These are phyloP conservation scores for Rousettus leschenaultii DNA, from an alignment of 2,113 vertebrate genomes.

Conservation along the genomic window DNA sequence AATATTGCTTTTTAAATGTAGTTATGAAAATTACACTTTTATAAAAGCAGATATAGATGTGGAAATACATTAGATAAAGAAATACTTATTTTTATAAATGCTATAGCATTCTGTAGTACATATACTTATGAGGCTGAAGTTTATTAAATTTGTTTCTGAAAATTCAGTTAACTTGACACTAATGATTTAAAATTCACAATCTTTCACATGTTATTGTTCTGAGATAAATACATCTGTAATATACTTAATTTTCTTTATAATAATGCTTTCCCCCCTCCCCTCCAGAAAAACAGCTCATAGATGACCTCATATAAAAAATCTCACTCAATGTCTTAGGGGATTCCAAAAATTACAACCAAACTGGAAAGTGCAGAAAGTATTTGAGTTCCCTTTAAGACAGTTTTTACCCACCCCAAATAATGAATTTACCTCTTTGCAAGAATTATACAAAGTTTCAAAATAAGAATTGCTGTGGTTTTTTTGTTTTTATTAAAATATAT, in stretches of 20 bases:
- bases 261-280: background rate
- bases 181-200: background rate
- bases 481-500: background rate
- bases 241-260: background rate
- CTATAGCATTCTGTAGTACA: background rate
- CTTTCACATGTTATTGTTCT: background rate
- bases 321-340: background rate
- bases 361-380: background rate
- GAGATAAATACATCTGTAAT: background rate
- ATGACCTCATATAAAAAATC: background rate
- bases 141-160: conserved; percentile 15
- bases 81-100: background rate
- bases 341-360: background rate
- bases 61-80: conserved; percentile 8
- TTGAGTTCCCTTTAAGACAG: background rate
- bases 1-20: background rate
- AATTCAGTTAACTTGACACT: background rate
- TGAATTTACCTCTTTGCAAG: background rate
- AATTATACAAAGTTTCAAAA: background rate
- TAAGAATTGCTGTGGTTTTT: background rate
- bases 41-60: background rate
- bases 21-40: conserved; percentile 22
- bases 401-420: background rate
- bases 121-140: background rate
- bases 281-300: background rate